Evolutionary conservation across 2,888 invertebrate genomes (phyloP), one percentile per base, ranked within the genome.

Genomic region (Unio pictorum): DNA sequence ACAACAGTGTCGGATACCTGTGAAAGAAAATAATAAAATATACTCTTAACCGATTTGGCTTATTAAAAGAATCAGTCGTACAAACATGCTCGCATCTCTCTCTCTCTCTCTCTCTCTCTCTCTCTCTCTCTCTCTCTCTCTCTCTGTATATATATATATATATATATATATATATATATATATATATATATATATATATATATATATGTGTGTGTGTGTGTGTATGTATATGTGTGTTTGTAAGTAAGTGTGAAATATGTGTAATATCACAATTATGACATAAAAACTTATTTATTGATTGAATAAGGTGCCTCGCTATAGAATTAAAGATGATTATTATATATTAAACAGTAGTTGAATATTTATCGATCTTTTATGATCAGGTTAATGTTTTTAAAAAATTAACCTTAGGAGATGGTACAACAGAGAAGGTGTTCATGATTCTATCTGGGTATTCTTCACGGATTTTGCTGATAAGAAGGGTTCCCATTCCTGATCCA

Each of bases 371-470:
- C 8, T 45, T 1, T 8, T 45, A 45, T 11, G 45, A 17, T 8
- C 8, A 15, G 57, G 3, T 4, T 55, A 45, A 8, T 8, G 11
- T 8, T 23, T 23, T 23, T 8, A 45, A 45, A 8, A 45, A 45
- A 11, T 45, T 56, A 60, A 89, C 89, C 92, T 95, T 95, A 5
- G 95, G 95, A 18, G 95, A 95, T 30, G 96, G 90, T 93, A 97
- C 93, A 74, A 97, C 96, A 75, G 96, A 96, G 92, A 96, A 97
- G 89, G 97, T 97, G 93, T 96, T 96, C 97, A 23, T 23, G 23
- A 23, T 84, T 69, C 84, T 73, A 73, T 84, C 84, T 23, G 84
- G 84, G 66, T 82, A 84, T 68, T 84, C 84, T 68, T 84, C 84
- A 30, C 84, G 79, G 66, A 84, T 84, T 63, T 84, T 84, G 68